Conservation (phyloP, 2,797 vertebrate species). For the Enteromius paludinosus region DNA sequence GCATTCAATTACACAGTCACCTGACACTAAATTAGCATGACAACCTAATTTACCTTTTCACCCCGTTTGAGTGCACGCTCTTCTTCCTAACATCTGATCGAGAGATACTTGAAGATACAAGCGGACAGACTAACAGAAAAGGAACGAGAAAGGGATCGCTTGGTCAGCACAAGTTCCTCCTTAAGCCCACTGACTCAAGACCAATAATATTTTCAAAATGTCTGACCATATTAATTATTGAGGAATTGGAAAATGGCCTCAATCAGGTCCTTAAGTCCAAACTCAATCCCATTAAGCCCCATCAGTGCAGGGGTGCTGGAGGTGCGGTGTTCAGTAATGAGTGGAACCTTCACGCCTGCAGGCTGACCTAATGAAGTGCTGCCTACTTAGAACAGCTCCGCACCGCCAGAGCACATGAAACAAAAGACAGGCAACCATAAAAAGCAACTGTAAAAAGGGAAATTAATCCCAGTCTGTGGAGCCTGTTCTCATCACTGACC, state of each 20-base stretch:
- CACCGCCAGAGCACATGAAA: conserved; percentile 56
- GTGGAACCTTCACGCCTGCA: conserved; percentile 64
- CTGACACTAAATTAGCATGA: conserved; percentile 81
- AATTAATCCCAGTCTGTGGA: conserved; percentile 59
- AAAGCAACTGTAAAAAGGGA: conserved; percentile 60
- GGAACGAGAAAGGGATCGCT: conserved; percentile 21
- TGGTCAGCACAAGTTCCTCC: conserved; percentile 53
- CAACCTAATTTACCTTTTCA: conserved; percentile 79
- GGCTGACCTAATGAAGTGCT: conserved; percentile 63
- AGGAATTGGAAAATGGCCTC: conserved; percentile 63
- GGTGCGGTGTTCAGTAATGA: conserved; percentile 62
- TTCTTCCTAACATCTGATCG: conserved; percentile 31
- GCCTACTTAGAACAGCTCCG: conserved; percentile 51
- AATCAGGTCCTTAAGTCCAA: conserved; percentile 56
- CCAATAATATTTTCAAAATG: conserved; percentile 63
- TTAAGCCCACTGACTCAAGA: conserved; percentile 59
- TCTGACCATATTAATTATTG: conserved; percentile 65
- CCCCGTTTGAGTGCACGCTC: conserved; percentile 66
- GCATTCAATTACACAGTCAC: conserved; percentile 82
- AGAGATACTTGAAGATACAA: conserved; percentile 14
- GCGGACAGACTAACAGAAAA: conserved; percentile 23
- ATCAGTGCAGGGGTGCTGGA: conserved; percentile 51
- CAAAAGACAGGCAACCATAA: conserved; percentile 47
- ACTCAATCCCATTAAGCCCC: conserved; percentile 59
- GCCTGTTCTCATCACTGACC: conserved; percentile 58